Percentiles rank a stretch among this genome's conserved stretches.
phyloP scores from a whole-genome alignment of 1,140 invertebrate species.

The Temnothorax nylanderi region DNA sequence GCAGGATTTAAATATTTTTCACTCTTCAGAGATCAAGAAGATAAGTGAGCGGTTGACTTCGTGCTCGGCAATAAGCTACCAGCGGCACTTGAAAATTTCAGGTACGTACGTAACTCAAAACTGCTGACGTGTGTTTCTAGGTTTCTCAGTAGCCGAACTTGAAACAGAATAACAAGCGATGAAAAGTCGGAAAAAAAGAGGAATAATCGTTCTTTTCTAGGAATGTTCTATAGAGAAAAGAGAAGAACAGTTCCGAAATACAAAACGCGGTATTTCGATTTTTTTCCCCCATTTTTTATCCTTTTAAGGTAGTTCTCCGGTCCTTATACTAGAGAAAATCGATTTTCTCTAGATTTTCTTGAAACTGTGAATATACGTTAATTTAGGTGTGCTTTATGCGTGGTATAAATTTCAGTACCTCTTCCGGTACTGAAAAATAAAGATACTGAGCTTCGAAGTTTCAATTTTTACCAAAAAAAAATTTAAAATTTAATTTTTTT shows the following conservation, averaged over 20 bases:
- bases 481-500: no score
- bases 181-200: slow-evolving; percentile 11
- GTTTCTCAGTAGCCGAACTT: slow-evolving; percentile 10
- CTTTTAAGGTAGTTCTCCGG: no score
- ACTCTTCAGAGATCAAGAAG: slow-evolving; percentile 80
- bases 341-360: no score
- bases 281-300: not conserved
- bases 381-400: no score
- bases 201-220: not conserved
- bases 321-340: no score
- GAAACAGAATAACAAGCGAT: not conserved
- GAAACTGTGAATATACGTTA: no score
- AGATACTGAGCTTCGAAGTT: no score
- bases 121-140: slow-evolving; percentile 61
- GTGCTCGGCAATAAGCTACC: slow-evolving; percentile 83
- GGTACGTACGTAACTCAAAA: slow-evolving; percentile 68
- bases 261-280: not conserved
- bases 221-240: not conserved
- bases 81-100: slow-evolving; percentile 63
- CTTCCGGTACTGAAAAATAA: no score
- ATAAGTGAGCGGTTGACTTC: slow-evolving; percentile 81
- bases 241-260: not conserved
- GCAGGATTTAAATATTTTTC: slow-evolving; percentile 84
- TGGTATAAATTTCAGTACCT: no score
- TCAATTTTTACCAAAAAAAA: no score